phyloP scores from a whole-genome alignment of 1,140 invertebrate genomes.

The Neodiprion lecontei region DNA sequence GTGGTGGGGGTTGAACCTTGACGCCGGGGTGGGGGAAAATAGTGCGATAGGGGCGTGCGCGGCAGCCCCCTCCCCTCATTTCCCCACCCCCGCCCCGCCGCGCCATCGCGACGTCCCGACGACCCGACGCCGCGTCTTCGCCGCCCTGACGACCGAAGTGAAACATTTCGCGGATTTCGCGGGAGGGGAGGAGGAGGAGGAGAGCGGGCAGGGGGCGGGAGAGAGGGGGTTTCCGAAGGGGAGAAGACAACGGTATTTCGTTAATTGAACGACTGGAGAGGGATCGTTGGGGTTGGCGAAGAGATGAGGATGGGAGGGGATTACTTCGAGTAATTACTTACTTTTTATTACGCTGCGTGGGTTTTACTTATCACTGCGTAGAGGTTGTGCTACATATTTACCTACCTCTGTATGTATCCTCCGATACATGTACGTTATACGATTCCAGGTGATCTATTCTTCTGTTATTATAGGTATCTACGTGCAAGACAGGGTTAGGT shows the following conservation, averaged over 20 bases:
- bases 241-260: slow-evolving; percentile 58
- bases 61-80: slow-evolving; percentile 24
- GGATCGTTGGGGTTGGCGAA: slow-evolving; percentile 18
- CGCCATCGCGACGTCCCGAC: not conserved
- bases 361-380: not conserved
- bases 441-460: too few species aligned
- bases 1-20: slow-evolving; percentile 2
- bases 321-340: slow-evolving; percentile 61
- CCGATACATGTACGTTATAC: too few species aligned
- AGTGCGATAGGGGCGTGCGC: slow-evolving; percentile 53
- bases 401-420: too few species aligned
- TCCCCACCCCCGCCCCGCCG: not conserved
- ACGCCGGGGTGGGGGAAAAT: slow-evolving; percentile 42
- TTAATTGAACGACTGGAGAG: slow-evolving; percentile 59
- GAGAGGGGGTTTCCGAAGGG: slow-evolving; percentile 24
- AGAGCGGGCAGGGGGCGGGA: slow-evolving; percentile 22
- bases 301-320: slow-evolving; percentile 37
- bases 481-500: too few species aligned
- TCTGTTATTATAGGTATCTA: too few species aligned
- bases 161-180: slow-evolving; percentile 58
- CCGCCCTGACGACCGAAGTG: slow-evolving; percentile 37
- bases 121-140: not conserved
- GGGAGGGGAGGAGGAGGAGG: slow-evolving; percentile 27
- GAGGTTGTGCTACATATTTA: too few species aligned
- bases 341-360: slow-evolving; percentile 59